Evolutionary conservation across 2,888 invertebrate genomes (phyloP).

Genomic region (Pandemis cinnamomeana): DNA sequence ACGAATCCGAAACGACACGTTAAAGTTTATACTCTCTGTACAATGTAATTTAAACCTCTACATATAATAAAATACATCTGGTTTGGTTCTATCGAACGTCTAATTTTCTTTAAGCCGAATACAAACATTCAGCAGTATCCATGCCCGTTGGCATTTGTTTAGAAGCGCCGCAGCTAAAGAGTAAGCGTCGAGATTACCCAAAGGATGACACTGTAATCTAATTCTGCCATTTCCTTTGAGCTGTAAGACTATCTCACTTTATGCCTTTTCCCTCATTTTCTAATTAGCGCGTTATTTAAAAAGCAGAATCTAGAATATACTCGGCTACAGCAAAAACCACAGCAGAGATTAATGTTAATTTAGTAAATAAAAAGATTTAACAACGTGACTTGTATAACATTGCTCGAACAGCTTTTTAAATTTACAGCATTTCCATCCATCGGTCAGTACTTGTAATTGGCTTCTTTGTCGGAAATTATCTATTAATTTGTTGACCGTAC

Average conservation of each 20-base stretch:
- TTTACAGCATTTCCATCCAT: slow-evolving; percentile 1
- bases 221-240: neutral
- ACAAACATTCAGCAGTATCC: neutral
- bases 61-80: slow-evolving; percentile 48
- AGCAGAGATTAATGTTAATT: slow-evolving; percentile 4
- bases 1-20: slow-evolving; percentile 50
- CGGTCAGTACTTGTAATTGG: neutral
- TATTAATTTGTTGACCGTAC: neutral
- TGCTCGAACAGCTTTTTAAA: slow-evolving; percentile 6
- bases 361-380: slow-evolving; percentile 20
- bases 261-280: neutral
- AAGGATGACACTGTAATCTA: slow-evolving; percentile 7
- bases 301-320: slow-evolving; percentile 20
- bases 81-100: slow-evolving; percentile 4
- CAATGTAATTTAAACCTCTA: slow-evolving; percentile 59
- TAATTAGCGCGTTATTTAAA: slow-evolving; percentile 13
- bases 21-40: slow-evolving; percentile 69
- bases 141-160: slow-evolving; percentile 1
- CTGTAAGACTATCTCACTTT: neutral
- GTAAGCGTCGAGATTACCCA: neutral
- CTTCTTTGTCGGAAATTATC: neutral
- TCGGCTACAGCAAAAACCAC: neutral
- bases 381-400: neutral
- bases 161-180: neutral
- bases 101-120: neutral